Conservation (phyloP, 2,888 invertebrate species). For the Euproctis similis region DNA sequence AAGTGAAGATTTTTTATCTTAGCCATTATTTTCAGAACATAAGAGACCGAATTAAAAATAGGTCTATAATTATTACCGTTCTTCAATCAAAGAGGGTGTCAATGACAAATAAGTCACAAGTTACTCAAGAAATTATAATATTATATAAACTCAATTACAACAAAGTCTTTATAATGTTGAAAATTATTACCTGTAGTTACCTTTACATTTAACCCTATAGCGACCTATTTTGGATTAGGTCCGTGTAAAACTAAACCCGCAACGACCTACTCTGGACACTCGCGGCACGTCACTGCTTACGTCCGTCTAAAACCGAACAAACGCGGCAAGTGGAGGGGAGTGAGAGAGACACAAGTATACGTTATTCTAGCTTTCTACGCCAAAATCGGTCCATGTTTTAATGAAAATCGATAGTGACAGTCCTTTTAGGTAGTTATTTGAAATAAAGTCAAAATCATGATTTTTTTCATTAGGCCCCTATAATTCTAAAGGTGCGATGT, state of each 20-base stretch:
- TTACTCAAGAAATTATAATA: slow-evolving; percentile 2
- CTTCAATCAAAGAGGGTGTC: neutral
- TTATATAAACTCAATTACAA: slow-evolving; percentile 1
- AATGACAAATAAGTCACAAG: slow-evolving; percentile 1
- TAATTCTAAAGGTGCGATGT: no score
- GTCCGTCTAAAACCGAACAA: slow-evolving; percentile 1
- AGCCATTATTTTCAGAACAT: slow-evolving; percentile 1
- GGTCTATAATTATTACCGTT: slow-evolving; percentile 3
- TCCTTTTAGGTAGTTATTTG: no score
- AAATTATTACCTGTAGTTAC: slow-evolving; percentile 2
- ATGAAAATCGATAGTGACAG: no score
- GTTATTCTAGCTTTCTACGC: slow-evolving; percentile 1
- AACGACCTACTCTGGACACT: slow-evolving; percentile 2
- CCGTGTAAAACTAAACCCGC: slow-evolving; percentile 1
- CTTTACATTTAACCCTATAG: no score
- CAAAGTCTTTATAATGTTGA: slow-evolving; percentile 1
- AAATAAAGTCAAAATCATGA: no score
- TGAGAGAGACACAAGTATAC: slow-evolving; percentile 2
- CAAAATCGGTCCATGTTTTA: neutral
- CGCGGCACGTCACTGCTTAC: neutral
- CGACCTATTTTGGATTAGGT: slow-evolving; percentile 2
- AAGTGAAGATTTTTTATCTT: slow-evolving; percentile 1
- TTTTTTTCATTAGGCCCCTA: no score
- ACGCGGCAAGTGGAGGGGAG: slow-evolving; percentile 1
- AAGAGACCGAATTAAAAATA: slow-evolving; percentile 2